Evolutionary conservation across 2,113 vertebrate species (phyloP), one percentile per base, ranked within the genome.

Genomic region (Silurus meridionalis): DNA sequence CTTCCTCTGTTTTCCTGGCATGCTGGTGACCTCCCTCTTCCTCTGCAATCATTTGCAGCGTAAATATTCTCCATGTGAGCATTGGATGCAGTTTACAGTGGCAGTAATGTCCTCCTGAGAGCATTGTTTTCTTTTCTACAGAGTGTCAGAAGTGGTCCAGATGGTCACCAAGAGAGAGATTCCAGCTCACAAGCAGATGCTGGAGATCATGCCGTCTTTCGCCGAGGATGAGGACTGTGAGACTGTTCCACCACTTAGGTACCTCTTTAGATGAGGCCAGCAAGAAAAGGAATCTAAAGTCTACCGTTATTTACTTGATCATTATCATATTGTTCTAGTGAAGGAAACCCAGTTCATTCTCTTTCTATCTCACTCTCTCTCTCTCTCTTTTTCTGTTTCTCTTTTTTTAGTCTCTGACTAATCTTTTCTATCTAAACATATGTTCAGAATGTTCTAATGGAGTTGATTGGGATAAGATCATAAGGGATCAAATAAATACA

Each of bases 141-240:
- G 95, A 53, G 93, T 98, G 88, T 96, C 94, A 0, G 93, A 96
- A 1, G 58, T 93, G 90, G 93, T 94, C 86, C 82, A 9, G 61
- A 86, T 4, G 28, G 92, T 90, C 75, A 94, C 92, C 19, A 92
- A 86, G 83, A 37, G 2, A 0, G 80, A 89, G 8, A 90, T 92
- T 50, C 90, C 94, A 46, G 84, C 78, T 0, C 83, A 87, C 66
- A 90, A 55, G 86, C 91, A 75, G 83, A 89, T 95, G 84, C 91
- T 98, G 91, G 95, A 95, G 58, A 83, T 99, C 82, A 48, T 89
- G 10, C 90, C 96, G 0, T 89, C 94, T 0, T 97, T 96, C 0
- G 88, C 89, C 78, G 95, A 93, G 67, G 95, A 97, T 5, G 88
- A 93, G 0, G 92, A 94, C 0, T 92, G 92, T 28, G 90, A 92